Evolutionary conservation across 2,113 vertebrate species (phyloP), one percentile per base, ranked within the genome.

Genomic region (Osmerus eperlanus): DNA sequence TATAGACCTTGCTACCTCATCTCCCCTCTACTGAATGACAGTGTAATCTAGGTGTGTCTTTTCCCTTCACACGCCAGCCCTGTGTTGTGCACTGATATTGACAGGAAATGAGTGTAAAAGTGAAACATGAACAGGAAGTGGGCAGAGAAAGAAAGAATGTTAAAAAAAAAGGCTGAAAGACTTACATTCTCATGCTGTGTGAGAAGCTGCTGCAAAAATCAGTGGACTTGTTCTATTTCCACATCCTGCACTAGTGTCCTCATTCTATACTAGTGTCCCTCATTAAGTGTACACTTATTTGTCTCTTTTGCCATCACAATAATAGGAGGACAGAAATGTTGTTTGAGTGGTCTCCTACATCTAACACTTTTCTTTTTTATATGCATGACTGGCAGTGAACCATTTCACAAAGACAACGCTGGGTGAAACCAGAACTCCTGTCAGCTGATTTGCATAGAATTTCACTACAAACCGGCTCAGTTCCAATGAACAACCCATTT

Each of bases 71-170:
- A 47, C 41, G 9, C 41, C 41, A 47, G 41, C 9, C 12, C 36
- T 29, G 41, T 19, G 16, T 51, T 65, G 7, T 8, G 12, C 18
- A 51, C 62, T 65, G 14, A 23, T 52, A 55, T 28, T 80, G 84
- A 83, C 85, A 87, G 86, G 83, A 90, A 80, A 81, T 18, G 73
- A 78, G 78, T 68, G 75, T 76, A 86, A 87, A 89, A 90, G 85
- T 88, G 79, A 88, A 88, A 87, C 78, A 83, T 78, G 81, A 87
- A 83, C 77, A 78, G 87, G 85, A 90, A 88, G 86, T 79, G 78
- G 69, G 71, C 79, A 73, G 81, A 73, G 81, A 56, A 56, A 56
- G 55, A 18, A 19, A 56, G 41, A 56, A 56, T 19, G 55, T 56
- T 0, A 56, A n/a, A 80, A 79, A 51, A 18, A 67, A 52, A 61